These are phyloP conservation scores for Bostrychus sinensis DNA, from an alignment of 2,113 vertebrate genomes.

Conservation along the genomic window DNA sequence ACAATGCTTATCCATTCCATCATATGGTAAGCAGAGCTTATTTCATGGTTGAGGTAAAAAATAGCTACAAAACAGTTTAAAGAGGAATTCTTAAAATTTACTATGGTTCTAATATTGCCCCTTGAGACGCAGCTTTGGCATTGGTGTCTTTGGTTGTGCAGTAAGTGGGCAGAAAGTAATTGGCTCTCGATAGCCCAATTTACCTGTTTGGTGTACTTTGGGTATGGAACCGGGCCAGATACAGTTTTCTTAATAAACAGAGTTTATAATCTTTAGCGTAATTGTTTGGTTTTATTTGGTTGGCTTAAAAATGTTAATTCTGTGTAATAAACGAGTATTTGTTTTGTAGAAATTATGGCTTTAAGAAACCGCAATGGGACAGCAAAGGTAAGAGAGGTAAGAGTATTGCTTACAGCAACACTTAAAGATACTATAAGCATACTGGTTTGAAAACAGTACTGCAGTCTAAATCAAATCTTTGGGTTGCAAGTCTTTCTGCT, in stretches of 20 bases:
- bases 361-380: background rate
- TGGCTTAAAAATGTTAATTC: no score
- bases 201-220: constrained; percentile 51
- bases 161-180: constrained; percentile 62
- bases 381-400: background rate
- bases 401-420: background rate
- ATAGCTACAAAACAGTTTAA: background rate
- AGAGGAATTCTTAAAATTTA: background rate
- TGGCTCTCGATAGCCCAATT: constrained; percentile 64
- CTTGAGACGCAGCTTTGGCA: constrained; percentile 63
- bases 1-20: background rate
- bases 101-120: constrained; percentile 44
- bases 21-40: background rate
- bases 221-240: constrained; percentile 73
- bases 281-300: no score
- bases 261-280: no score
- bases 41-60: background rate
- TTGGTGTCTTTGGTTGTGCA: constrained; percentile 63
- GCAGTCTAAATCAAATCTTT: no score
- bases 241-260: no score
- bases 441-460: no score
- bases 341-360: background rate
- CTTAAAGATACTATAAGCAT: no score
- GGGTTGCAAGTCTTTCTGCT: no score
- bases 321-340: background rate